Conservation (phyloP, 1,140 invertebrate species). For the Drosophila pseudoananassae region DNA sequence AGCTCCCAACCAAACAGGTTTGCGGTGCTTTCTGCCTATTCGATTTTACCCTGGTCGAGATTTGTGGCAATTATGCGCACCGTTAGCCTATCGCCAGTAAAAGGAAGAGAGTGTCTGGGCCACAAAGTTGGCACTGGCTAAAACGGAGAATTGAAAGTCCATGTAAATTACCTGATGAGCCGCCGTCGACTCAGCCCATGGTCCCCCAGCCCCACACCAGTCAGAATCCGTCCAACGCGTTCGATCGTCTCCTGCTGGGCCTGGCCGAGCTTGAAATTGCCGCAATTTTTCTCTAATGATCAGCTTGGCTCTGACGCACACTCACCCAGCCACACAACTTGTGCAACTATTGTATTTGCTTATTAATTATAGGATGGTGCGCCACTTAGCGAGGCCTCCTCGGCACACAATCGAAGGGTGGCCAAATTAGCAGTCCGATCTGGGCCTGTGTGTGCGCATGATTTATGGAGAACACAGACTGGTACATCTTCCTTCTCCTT, state of each 20-base stretch:
- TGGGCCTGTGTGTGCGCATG: constrained; percentile 52
- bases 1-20: constrained; percentile 40
- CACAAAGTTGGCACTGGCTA: constrained; percentile 33
- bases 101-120: constrained; percentile 78
- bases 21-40: constrained; percentile 21
- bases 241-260: constrained; percentile 66
- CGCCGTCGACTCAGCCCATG: constrained; percentile 5
- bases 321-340: constrained; percentile 31
- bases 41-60: constrained; percentile 66
- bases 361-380: constrained; percentile 70
- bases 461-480: constrained; percentile 60
- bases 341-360: constrained; percentile 60
- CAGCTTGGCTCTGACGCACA: constrained; percentile 6
- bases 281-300: constrained; percentile 59
- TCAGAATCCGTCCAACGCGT: constrained; percentile 10
- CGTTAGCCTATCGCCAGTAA: constrained; percentile 67
- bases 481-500: constrained; percentile 15
- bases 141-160: constrained; percentile 76
- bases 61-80: constrained; percentile 77
- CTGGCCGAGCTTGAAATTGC: constrained; percentile 58
- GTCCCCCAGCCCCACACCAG: neutral
- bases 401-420: constrained; percentile 32
- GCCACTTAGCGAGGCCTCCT: constrained; percentile 18
- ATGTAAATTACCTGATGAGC: constrained; percentile 78
- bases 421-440: constrained; percentile 61